Evolutionary conservation across 2,888 invertebrate species (phyloP).

Genomic region (Hypselothyrea guttata): DNA sequence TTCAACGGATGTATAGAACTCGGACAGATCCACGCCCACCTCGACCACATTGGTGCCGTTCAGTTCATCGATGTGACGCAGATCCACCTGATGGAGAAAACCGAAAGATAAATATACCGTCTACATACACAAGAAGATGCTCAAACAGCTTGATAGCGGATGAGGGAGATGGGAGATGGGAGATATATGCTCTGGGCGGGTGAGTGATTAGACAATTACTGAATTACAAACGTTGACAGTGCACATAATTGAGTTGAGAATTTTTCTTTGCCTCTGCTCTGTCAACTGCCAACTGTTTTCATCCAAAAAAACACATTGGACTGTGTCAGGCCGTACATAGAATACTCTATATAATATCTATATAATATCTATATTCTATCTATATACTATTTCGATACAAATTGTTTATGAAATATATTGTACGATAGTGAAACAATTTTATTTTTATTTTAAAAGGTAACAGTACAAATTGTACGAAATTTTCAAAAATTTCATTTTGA

Average conservation of each 20-base stretch:
- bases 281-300: background rate
- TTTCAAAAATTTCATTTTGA: too few relatives aligned
- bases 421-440: too few relatives aligned
- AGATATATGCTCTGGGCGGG: constrained; percentile 12
- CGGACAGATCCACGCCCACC: constrained; percentile 97
- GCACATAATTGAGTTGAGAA: constrained; percentile 43
- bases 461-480: too few relatives aligned
- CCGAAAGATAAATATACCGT: constrained; percentile 2
- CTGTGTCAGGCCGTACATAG: too few relatives aligned
- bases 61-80: constrained; percentile 95
- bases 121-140: too few relatives aligned
- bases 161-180: background rate
- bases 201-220: constrained; percentile 62
- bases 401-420: too few relatives aligned
- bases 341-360: too few relatives aligned
- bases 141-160: background rate
- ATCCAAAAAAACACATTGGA: background rate
- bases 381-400: too few relatives aligned
- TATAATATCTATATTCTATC: too few relatives aligned
- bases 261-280: background rate
- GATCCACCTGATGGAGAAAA: constrained; percentile 87
- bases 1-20: constrained; percentile 99
- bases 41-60: constrained; percentile 94
- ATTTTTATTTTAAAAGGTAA: too few relatives aligned
- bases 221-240: constrained; percentile 44